Conservation (phyloP, 2,113 vertebrate genomes). For the Periophthalmodon schlosseri region DNA sequence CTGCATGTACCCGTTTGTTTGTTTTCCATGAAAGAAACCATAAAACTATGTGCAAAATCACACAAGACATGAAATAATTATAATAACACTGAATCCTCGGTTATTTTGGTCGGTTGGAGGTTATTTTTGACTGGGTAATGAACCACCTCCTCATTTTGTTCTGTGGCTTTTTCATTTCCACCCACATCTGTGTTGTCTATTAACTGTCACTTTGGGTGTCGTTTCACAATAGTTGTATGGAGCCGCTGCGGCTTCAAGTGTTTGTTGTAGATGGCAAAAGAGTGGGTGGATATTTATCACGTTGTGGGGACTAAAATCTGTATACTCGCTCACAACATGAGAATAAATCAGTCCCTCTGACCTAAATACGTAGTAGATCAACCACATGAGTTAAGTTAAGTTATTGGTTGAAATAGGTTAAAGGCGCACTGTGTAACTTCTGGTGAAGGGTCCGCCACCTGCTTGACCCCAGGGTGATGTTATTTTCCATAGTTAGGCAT, state of each 20-base stretch:
- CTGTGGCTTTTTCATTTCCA: slow-evolving; percentile 36
- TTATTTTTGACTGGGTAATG: slow-evolving; percentile 54
- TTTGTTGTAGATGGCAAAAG: slow-evolving; percentile 21
- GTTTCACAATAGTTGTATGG: slow-evolving; percentile 19
- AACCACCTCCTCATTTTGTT: slow-evolving; percentile 49
- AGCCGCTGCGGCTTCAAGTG: slow-evolving; percentile 12
- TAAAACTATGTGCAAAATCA: slow-evolving; percentile 54
- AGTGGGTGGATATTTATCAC: slow-evolving; percentile 9
- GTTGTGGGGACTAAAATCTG: no score
- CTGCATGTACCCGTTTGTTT: slow-evolving; percentile 38
- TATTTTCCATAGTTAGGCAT: no score
- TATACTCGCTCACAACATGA: no score
- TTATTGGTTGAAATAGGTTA: no score
- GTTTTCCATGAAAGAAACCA: slow-evolving; percentile 45
- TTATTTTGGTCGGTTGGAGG: slow-evolving; percentile 61
- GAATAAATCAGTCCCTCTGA: no score
- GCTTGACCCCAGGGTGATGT: no score
- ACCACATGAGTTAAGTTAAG: no score
- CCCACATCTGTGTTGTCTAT: slow-evolving; percentile 32
- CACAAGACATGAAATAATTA: slow-evolving; percentile 44
- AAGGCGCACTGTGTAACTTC: no score
- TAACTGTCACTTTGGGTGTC: slow-evolving; percentile 24
- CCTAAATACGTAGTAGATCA: no score
- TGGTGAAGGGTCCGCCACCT: no score
- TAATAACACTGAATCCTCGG: slow-evolving; percentile 25